Conservation (phyloP, 2,113 vertebrate species). For the Platycercus adscitus region DNA sequence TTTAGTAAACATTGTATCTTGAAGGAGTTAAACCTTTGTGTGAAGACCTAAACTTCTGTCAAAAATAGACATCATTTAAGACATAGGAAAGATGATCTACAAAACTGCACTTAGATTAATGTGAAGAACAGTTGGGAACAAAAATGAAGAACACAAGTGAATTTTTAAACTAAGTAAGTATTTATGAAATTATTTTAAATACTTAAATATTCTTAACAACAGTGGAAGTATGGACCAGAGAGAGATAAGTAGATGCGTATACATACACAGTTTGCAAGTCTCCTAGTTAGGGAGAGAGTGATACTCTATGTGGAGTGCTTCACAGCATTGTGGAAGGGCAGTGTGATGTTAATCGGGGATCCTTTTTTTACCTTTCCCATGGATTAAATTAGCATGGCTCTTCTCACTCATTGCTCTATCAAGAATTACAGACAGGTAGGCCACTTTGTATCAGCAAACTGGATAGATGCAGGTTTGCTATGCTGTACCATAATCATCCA, state of each 20-base stretch:
- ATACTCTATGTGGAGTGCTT: not conserved
- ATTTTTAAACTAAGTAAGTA: not conserved
- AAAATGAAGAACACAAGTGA: not conserved
- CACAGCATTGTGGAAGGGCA: not conserved
- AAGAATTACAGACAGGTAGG: not conserved
- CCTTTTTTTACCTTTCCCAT: not conserved
- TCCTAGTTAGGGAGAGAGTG: not conserved
- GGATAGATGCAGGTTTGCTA: not conserved
- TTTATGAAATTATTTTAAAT: not conserved
- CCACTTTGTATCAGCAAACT: not conserved
- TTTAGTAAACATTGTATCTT: not conserved
- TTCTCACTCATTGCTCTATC: not conserved
- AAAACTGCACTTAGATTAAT: not conserved
- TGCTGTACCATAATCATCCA: not conserved
- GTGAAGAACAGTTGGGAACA: not conserved
- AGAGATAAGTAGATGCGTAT: not conserved
- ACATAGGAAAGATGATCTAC: not conserved
- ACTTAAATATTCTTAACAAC: not conserved
- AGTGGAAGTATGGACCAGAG: rapidly evolving
- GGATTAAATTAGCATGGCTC: not conserved
- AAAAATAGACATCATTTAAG: not conserved
- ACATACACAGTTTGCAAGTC: not conserved
- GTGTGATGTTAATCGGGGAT: not conserved
- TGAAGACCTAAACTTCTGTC: not conserved
- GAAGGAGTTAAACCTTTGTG: not conserved